A percentile compares a stretch with the other conserved stretches of the same genome.
These are phyloP conservation scores for Plebejus anna DNA, from an alignment of 2,888 invertebrate genomes.

Conservation along the genomic window DNA sequence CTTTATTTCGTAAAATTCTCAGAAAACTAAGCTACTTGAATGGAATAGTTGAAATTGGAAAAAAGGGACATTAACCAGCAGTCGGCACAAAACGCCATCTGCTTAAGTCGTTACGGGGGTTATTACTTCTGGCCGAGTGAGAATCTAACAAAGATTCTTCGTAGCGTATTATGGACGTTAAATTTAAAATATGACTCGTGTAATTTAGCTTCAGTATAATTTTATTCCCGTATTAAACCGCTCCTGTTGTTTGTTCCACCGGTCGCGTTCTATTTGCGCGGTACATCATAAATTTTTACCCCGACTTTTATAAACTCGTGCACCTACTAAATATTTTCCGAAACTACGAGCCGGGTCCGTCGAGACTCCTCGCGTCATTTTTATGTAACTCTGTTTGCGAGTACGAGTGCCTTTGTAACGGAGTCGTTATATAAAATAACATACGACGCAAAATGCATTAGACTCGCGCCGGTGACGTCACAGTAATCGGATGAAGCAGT, in stretches of 20 bases:
- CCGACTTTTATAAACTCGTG: conserved; percentile 17
- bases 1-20: neutral
- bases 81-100: conserved; percentile 60
- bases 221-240: conserved; percentile 10
- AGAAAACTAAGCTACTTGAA: neutral
- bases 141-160: conserved; percentile 39
- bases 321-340: conserved; percentile 12
- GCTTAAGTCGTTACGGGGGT: conserved; percentile 58
- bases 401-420: neutral
- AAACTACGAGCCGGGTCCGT: neutral
- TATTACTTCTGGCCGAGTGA: conserved; percentile 55
- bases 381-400: conserved; percentile 13
- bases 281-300: conserved; percentile 18
- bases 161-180: conserved; percentile 22
- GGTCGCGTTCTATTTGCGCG: neutral
- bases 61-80: conserved; percentile 69
- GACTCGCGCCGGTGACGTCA: conserved; percentile 33
- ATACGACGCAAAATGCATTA: conserved; percentile 35
- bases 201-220: conserved; percentile 23
- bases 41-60: conserved; percentile 46
- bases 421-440: conserved; percentile 17
- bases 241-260: neutral
- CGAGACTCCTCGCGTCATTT: conserved; percentile 1
- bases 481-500: conserved; percentile 56
- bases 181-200: conserved; percentile 24